These are phyloP conservation scores for Dipodomys ordii DNA, from an alignment of 2,113 vertebrate species.

Conservation along the genomic window DNA sequence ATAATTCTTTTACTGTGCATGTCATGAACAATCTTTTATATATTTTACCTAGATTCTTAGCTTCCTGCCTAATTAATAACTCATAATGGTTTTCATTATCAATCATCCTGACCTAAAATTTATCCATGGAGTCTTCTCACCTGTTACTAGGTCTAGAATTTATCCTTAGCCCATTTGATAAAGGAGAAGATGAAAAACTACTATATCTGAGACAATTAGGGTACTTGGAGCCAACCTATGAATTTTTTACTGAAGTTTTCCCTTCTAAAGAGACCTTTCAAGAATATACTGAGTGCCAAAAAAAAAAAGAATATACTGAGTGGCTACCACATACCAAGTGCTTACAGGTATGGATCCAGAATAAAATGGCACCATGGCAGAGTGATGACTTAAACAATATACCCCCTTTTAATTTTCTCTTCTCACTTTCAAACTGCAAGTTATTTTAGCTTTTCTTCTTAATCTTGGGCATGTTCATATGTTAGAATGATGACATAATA, in stretches of 20 bases:
- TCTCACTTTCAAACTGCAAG: slow-evolving; percentile 36
- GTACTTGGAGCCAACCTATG: slow-evolving; percentile 16
- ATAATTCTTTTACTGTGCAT: not conserved
- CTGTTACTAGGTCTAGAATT: not conserved
- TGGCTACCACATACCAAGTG: not conserved
- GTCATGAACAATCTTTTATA: not conserved
- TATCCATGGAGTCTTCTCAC: not conserved
- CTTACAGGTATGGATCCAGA: not conserved
- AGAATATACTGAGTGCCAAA: not conserved
- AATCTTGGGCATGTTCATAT: slow-evolving; percentile 42
- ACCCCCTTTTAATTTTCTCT: not conserved
- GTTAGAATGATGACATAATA: slow-evolving; percentile 53
- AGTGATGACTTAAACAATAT: not conserved
- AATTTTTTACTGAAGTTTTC: not conserved
- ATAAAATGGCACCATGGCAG: not conserved
- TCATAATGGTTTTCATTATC: not conserved
- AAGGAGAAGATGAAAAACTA: not conserved
- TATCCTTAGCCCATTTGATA: not conserved
- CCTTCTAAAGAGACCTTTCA: no score
- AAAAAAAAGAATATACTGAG: not conserved
- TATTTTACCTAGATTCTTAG: not conserved
- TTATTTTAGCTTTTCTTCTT: slow-evolving; percentile 33
- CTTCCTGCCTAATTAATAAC: not conserved
- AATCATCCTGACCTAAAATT: not conserved
- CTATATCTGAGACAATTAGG: not conserved